A percentile compares a stretch with the other conserved stretches of the same genome.
Conservation (phyloP, 2,113 vertebrate species). For the Silurus glanis region DNA sequence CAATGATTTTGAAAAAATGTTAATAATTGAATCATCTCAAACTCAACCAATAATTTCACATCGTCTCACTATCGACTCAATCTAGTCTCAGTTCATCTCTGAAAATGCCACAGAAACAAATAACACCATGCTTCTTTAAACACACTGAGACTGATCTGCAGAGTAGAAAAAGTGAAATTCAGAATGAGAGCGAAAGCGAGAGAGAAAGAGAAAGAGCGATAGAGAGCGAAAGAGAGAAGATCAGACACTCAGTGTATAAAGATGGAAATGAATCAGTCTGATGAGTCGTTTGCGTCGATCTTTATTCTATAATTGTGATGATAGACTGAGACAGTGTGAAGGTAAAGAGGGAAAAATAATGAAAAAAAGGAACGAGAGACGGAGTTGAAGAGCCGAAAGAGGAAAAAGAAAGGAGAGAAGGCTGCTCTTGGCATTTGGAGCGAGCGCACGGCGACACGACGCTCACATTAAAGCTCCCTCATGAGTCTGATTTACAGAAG, state of each 20-base stretch:
- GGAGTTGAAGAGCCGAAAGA: neutral
- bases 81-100: neutral
- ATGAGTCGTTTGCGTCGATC: slow-evolving; percentile 12
- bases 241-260: neutral
- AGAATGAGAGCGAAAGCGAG: neutral
- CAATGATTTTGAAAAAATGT: too few species aligned
- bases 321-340: slow-evolving; percentile 9
- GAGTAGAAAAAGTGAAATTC: neutral
- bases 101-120: neutral
- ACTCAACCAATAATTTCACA: neutral
- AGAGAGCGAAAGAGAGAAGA: neutral
- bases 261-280: slow-evolving; percentile 21
- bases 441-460: neutral
- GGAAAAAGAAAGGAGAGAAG: slow-evolving; percentile 18
- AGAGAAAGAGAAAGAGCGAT: neutral
- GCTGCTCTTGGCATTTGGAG: slow-evolving; percentile 24
- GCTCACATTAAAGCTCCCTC: slow-evolving; percentile 44
- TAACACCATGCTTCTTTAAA: neutral
- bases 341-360: neutral
- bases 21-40: neutral
- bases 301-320: slow-evolving; percentile 9
- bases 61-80: neutral
- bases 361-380: neutral
- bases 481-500: slow-evolving; percentile 26
- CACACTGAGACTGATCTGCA: neutral